These are phyloP conservation scores for Ernsta delagoae DNA, from an alignment of 2,888 invertebrate species.

Conservation along the genomic window DNA sequence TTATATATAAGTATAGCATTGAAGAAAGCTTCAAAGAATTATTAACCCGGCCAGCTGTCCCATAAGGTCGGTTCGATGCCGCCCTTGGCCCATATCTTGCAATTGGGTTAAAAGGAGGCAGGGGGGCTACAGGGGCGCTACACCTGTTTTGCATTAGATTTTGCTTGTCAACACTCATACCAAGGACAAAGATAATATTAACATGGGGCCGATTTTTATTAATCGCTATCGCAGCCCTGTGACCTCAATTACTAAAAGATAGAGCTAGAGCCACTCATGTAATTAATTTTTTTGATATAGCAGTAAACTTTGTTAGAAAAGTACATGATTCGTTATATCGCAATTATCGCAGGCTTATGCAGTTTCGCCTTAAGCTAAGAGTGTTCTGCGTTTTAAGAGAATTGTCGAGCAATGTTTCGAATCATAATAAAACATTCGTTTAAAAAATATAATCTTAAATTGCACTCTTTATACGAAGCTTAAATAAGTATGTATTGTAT, in stretches of 20 bases:
- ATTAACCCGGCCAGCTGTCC: slow-evolving; percentile 34
- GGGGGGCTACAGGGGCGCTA: slow-evolving; percentile 21
- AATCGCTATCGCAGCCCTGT: slow-evolving; percentile 40
- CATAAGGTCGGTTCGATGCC: slow-evolving; percentile 52
- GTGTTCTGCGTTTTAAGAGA: no score
- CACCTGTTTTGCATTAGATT: slow-evolving; percentile 42
- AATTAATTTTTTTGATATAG: neutral
- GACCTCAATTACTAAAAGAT: slow-evolving; percentile 26
- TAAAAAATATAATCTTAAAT: no score
- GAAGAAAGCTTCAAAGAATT: slow-evolving; percentile 2
- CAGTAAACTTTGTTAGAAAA: neutral
- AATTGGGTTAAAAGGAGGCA: slow-evolving; percentile 50
- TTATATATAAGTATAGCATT: neutral
- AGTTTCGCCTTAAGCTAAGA: no score
- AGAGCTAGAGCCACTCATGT: neutral
- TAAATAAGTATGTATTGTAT: no score
- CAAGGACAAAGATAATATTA: slow-evolving; percentile 40
- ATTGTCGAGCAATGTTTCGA: no score
- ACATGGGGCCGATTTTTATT: slow-evolving; percentile 33
- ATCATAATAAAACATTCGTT: no score
- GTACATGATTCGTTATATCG: no score
- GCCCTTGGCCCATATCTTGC: slow-evolving; percentile 42
- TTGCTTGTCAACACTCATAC: slow-evolving; percentile 41
- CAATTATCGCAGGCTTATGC: no score
- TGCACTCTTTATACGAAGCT: no score